Conservation (phyloP, 2,113 vertebrate genomes). For the Opisthocomus hoazin region DNA sequence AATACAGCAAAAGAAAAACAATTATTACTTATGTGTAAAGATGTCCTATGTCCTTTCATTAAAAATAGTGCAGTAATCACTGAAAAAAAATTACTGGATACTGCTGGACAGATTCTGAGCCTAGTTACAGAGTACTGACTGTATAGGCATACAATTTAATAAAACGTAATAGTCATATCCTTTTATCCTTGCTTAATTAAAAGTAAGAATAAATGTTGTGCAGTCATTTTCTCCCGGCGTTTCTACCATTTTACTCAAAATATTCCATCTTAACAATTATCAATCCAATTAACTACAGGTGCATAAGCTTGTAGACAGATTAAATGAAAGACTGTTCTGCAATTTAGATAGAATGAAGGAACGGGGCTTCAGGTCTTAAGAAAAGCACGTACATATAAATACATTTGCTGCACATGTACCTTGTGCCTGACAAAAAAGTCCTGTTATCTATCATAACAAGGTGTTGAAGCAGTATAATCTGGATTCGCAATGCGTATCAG, state of each 20-base stretch:
- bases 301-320: neutral
- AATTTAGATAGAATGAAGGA: neutral
- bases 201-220: neutral
- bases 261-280: neutral
- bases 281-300: neutral
- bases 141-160: neutral
- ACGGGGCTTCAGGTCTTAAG: neutral
- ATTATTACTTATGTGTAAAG: neutral
- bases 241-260: neutral
- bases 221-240: neutral
- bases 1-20: neutral
- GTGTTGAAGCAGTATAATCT: neutral
- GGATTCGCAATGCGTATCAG: neutral
- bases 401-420: neutral
- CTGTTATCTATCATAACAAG: neutral
- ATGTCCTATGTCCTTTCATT: neutral
- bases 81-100: neutral
- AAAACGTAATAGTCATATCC: neutral
- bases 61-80: neutral
- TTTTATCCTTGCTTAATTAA: neutral
- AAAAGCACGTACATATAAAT: neutral
- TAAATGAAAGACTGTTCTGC: neutral
- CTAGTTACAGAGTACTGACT: neutral
- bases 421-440: neutral
- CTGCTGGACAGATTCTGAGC: neutral